phyloP scores from a whole-genome alignment of 2,888 invertebrate genomes.

The Cataglyphis rosenhaueri region DNA sequence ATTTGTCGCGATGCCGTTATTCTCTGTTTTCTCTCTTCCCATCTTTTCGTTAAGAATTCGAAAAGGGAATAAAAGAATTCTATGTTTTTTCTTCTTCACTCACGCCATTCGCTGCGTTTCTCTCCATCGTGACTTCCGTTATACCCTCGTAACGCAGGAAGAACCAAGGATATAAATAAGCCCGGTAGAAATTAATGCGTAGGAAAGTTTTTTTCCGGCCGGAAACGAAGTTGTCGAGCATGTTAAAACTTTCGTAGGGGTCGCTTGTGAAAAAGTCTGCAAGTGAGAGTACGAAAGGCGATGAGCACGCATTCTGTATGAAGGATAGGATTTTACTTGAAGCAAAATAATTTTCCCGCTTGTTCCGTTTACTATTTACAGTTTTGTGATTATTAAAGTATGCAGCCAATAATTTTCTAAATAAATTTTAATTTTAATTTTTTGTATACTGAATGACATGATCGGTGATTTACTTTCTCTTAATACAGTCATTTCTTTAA shows the following conservation, averaged over 20 bases:
- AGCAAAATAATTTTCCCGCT: neutral
- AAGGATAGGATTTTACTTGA: constrained; percentile 21
- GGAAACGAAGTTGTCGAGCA: constrained; percentile 44
- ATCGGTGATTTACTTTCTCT: neutral
- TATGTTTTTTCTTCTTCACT: constrained; percentile 3
- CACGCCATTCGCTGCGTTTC: constrained; percentile 21
- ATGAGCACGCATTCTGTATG: neutral
- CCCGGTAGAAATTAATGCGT: constrained; percentile 46
- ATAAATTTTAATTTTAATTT: neutral
- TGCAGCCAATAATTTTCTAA: neutral
- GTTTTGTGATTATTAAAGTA: constrained; percentile 27
- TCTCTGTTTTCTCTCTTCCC: neutral
- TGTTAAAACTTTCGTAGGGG: constrained; percentile 36
- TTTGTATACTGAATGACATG: neutral
- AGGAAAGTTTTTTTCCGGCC: constrained; percentile 36
- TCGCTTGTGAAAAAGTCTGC: constrained; percentile 15
- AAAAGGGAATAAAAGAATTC: neutral
- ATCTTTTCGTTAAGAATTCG: neutral
- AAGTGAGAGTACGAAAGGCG: neutral
- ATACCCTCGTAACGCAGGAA: constrained; percentile 16
- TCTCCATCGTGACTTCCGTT: constrained; percentile 40
- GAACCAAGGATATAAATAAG: constrained; percentile 42
- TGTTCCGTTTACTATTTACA: neutral
- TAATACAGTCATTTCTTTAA: neutral
- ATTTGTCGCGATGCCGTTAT: constrained; percentile 46